Base-by-base conservation (phyloP, 1,140 invertebrate species). In the Oppia nitens region DNA sequence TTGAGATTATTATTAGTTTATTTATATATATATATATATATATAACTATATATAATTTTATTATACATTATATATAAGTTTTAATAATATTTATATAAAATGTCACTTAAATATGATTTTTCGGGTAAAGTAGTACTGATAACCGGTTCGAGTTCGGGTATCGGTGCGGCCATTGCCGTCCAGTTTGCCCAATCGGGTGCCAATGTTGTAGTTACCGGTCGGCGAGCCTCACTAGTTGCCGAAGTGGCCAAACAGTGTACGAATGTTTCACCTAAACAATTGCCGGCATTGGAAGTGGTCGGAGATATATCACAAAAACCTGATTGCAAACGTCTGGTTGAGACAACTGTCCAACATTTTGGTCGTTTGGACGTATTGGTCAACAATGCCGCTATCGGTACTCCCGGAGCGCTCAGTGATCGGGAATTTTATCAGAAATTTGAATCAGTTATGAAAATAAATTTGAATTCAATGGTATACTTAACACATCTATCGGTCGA, bases 261-360 rank as follows among this genome's bases (percentile, higher is more conserved):
- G n/a, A n/a, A n/a, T n/a, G n/a, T n/a, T n/a, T 61, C 57, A 25
- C 57, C 57, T 12, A 32, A 56, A 9, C 12, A 21, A 12, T 52
- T 12, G 12, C 12, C 61, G 65, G 60, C 59, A 48, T 57, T 55
- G 17, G 49, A 45, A 12, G 68, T 84, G 1, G 80, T 84, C 27
- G 96, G 90, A 66, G 95, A 98, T 74, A 85, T 98, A 2, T 76
- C 92, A 55, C 82, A 89, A 71, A 90, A 94, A 72, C 68, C 71
- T 29, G 81, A 88, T 72, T 80, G 98, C 0, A 71, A 62, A 83
- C 91, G n/a, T n/a, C n/a, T n/a, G n/a, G n/a, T n/a, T n/a, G n/a
- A n/a, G n/a, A n/a, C n/a, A n/a, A n/a, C n/a, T 11, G 82, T 96
- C 0, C 78, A 83, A 47, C 83, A 84, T 71, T 98, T 98, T 76